These are phyloP conservation scores for Conomelus anceps DNA, from an alignment of 2,888 invertebrate species.

Conservation along the genomic window DNA sequence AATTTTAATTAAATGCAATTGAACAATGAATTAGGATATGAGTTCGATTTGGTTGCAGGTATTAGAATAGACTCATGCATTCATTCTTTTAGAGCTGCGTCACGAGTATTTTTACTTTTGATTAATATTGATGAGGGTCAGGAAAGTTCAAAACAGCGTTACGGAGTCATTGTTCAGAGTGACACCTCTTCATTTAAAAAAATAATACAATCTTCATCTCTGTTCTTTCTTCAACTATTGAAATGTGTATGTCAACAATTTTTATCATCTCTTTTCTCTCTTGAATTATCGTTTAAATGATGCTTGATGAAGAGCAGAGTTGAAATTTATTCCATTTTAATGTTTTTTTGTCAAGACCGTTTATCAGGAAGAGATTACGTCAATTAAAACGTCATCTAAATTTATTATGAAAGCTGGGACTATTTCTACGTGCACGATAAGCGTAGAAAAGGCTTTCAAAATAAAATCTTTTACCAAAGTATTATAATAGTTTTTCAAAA, in stretches of 20 bases:
- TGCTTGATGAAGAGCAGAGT: not conserved
- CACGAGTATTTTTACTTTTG: too few relatives aligned
- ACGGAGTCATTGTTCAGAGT: not conserved
- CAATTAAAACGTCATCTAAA: not conserved
- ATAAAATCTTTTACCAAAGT: too few relatives aligned
- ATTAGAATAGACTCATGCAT: not conserved
- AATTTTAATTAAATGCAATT: too few relatives aligned
- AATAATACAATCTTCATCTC: not conserved
- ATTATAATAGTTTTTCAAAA: too few relatives aligned
- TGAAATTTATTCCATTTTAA: not conserved
- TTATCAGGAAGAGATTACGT: not conserved
- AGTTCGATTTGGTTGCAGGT: not conserved
- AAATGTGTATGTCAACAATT: too few relatives aligned
- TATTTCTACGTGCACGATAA: not conserved
- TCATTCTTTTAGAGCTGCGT: not conserved
- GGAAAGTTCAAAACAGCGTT: not conserved
- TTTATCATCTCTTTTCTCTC: not conserved
- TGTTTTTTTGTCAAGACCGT: not conserved
- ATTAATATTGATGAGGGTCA: not conserved
- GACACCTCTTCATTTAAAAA: not conserved
- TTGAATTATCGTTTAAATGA: not conserved
- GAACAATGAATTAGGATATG: too few relatives aligned
- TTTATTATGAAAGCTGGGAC: not conserved
- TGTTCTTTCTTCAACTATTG: not conserved
- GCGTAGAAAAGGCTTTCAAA: not conserved